These are phyloP conservation scores for Artibeus jamaicensis DNA, from an alignment of 2,797 vertebrate species.

Conservation along the genomic window DNA sequence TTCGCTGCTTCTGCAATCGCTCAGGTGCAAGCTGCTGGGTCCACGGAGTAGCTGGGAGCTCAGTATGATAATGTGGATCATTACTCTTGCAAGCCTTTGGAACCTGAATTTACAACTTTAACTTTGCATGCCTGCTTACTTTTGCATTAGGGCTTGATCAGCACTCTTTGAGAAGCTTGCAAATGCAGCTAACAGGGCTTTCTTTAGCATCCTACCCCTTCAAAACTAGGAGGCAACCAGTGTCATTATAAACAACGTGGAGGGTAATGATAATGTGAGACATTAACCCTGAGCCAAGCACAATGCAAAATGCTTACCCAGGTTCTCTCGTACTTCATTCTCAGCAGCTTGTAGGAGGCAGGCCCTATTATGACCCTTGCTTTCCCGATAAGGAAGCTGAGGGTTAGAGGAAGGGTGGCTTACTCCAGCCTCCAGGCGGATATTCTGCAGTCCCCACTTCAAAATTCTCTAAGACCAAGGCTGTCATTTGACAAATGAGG, in stretches of 20 bases:
- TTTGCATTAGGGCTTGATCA: constrained; percentile 19
- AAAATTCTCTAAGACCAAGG: neutral
- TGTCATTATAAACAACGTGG: neutral
- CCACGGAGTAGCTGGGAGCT: constrained; percentile 20
- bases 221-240: neutral
- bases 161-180: neutral
- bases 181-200: neutral
- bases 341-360: neutral
- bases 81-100: constrained; percentile 51
- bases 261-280: neutral
- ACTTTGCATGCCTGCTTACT: constrained; percentile 61
- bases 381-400: neutral
- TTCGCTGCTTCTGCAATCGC: neutral
- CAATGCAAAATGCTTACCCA: neutral
- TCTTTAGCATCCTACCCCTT: neutral
- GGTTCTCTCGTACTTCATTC: neutral
- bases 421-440: neutral
- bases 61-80: constrained; percentile 34
- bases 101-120: constrained; percentile 55
- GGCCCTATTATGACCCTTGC: neutral
- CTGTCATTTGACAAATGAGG: neutral
- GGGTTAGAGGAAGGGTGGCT: neutral
- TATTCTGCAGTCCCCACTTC: neutral
- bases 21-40: constrained; percentile 44
- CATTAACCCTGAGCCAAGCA: neutral